phyloP scores from a whole-genome alignment of 2,888 invertebrate genomes.

The Polyommatus iphigenia region DNA sequence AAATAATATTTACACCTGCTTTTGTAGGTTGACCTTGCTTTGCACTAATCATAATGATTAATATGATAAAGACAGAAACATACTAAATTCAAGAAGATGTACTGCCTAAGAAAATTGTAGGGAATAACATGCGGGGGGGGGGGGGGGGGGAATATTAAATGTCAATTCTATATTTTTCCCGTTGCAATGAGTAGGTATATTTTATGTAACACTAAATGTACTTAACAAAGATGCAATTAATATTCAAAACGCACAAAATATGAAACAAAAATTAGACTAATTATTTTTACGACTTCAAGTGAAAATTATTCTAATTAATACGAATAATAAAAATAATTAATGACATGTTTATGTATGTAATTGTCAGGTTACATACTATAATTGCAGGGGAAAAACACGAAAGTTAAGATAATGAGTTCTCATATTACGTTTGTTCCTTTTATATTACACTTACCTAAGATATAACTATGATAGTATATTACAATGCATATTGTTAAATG shows the following conservation, averaged over 20 bases:
- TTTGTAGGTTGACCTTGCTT: not conserved
- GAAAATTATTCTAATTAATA: constrained; percentile 25
- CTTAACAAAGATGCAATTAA: not conserved
- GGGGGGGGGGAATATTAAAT: too few species aligned
- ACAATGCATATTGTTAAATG: constrained; percentile 6
- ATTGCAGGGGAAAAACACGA: constrained; percentile 2
- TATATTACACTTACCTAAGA: not conserved
- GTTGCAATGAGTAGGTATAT: too few species aligned
- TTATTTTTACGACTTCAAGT: constrained; percentile 17
- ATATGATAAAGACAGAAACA: not conserved
- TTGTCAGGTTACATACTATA: constrained; percentile 20
- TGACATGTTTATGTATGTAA: constrained; percentile 21
- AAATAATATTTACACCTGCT: not conserved
- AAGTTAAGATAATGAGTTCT: constrained; percentile 24
- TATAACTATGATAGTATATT: not conserved
- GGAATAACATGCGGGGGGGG: too few species aligned
- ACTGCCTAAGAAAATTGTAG: too few species aligned
- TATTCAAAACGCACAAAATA: not conserved
- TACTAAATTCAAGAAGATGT: too few species aligned
- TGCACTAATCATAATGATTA: not conserved
- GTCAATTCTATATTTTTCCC: too few species aligned
- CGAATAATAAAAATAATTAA: constrained; percentile 28
- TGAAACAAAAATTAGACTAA: not conserved
- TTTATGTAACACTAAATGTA: not conserved
- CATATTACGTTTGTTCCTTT: constrained; percentile 16